Percentiles rank a stretch among this genome's conserved stretches.
These are phyloP conservation scores for Trochalopteron elliotii DNA, from an alignment of 2,113 vertebrate species.

Conservation along the genomic window DNA sequence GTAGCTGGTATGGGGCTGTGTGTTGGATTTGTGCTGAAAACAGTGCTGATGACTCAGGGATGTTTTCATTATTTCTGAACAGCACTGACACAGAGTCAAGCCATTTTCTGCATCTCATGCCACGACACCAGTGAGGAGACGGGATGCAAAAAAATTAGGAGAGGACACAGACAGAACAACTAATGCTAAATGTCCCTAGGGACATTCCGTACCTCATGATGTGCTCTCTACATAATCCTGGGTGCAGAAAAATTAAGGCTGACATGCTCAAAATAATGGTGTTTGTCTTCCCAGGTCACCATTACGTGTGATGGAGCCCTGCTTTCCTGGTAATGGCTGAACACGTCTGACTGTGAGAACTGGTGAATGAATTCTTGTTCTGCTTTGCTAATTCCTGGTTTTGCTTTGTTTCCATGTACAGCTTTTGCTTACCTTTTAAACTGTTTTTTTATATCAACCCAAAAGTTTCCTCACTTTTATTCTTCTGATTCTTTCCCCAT, in stretches of 20 bases:
- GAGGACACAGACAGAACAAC: neutral
- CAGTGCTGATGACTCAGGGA: neutral
- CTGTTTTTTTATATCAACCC: neutral
- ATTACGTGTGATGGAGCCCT: rapidly evolving
- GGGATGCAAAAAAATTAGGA: neutral
- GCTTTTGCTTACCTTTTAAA: neutral
- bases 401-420: neutral
- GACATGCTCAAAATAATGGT: neutral
- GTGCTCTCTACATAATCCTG: neutral
- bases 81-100: neutral
- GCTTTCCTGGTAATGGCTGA: neutral
- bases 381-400: neutral
- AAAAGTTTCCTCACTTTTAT: neutral
- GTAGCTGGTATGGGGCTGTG: neutral
- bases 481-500: neutral
- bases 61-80: neutral
- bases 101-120: neutral
- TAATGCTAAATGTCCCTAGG: neutral
- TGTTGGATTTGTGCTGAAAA: neutral
- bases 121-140: neutral
- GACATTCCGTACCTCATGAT: neutral
- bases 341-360: neutral
- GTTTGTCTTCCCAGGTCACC: neutral
- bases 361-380: neutral
- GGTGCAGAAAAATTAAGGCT: neutral